phyloP scores from a whole-genome alignment of 2,888 invertebrate species.

The Caenorhabditis auriculariae region DNA sequence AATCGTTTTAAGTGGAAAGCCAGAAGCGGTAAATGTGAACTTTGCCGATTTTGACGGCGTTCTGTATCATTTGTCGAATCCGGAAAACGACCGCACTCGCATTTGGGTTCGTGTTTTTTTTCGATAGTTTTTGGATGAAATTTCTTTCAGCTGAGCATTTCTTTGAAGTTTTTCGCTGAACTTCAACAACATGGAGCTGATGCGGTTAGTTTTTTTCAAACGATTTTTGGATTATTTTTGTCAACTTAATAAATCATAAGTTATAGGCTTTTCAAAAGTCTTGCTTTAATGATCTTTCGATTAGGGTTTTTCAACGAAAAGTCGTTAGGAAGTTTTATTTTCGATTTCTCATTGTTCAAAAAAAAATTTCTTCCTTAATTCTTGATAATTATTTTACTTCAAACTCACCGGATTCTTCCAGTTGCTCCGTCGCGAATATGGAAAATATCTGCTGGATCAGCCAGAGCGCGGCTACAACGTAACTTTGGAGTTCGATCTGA shows the following conservation, averaged over 20 bases:
- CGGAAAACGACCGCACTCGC: constrained; percentile 93
- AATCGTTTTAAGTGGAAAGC: constrained; percentile 77
- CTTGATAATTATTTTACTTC: too few species aligned
- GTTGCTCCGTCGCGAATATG: constrained; percentile 88
- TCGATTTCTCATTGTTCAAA: too few species aligned
- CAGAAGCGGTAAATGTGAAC: constrained; percentile 88
- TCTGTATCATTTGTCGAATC: constrained; percentile 94
- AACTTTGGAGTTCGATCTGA: constrained; percentile 86
- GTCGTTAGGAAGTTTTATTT: constrained; percentile 1
- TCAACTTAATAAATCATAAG: neutral
- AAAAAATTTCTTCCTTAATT: too few species aligned
- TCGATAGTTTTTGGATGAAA: constrained; percentile 2
- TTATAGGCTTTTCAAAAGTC: too few species aligned
- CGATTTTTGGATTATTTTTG: neutral
- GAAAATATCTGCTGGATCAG: constrained; percentile 75
- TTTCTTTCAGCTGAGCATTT: constrained; percentile 85
- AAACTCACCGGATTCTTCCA: too few species aligned
- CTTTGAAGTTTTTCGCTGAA: constrained; percentile 91
- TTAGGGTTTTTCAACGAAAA: too few species aligned
- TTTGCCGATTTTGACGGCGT: constrained; percentile 95
- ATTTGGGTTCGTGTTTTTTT: constrained; percentile 78
- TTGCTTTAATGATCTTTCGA: too few species aligned
- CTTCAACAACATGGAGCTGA: constrained; percentile 97
- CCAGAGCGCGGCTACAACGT: constrained; percentile 93
- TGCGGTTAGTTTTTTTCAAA: constrained; percentile 69